Evolutionary conservation across 2,113 vertebrate genomes (phyloP).

Genomic region (Alces alces): DNA sequence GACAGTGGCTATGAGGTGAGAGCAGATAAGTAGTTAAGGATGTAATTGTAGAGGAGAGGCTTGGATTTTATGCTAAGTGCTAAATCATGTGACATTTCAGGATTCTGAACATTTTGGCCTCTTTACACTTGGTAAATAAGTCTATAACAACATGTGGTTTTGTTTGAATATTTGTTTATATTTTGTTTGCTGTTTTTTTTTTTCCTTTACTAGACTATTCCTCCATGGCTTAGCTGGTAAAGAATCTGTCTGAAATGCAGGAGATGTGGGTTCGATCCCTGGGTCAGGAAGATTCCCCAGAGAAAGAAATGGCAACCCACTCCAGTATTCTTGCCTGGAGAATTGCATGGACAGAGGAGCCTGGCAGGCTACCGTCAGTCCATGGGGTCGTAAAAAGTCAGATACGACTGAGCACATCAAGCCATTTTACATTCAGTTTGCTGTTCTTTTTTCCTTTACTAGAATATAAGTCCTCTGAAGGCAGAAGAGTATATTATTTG

Average conservation of each 20-base stretch:
- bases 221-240: not conserved
- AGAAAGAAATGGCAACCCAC: not conserved
- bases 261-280: not conserved
- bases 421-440: not conserved
- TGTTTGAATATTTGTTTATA: not conserved
- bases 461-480: not conserved
- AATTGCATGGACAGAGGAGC: not conserved
- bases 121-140: not conserved
- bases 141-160: not conserved
- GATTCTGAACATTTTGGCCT: not conserved
- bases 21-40: not conserved
- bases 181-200: not conserved
- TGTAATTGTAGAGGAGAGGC: not conserved
- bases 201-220: not conserved
- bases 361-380: not conserved
- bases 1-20: not conserved
- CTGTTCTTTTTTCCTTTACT: not conserved
- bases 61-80: not conserved
- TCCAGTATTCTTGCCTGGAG: not conserved
- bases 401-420: not conserved
- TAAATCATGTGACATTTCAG: not conserved
- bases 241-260: not conserved
- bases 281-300: not conserved
- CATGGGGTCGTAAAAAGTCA: not conserved
- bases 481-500: not conserved